phyloP scores from a whole-genome alignment of 2,113 vertebrate genomes.

The Boulengeromyrus knoepffleri region DNA sequence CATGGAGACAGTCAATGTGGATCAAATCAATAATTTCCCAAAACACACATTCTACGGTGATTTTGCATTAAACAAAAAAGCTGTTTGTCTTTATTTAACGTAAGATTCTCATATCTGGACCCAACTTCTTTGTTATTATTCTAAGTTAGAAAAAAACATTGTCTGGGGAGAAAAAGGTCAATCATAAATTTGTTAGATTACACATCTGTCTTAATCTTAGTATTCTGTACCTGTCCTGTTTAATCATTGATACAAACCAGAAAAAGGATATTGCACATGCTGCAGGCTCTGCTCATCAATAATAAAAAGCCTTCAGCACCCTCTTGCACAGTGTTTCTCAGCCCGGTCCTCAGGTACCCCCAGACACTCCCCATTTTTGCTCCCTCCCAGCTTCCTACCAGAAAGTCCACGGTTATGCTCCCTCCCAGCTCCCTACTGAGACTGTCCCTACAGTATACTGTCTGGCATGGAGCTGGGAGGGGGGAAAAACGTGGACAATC shows the following conservation, averaged over 20 bases:
- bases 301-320: neutral
- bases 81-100: neutral
- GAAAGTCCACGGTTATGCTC: neutral
- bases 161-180: too few species aligned
- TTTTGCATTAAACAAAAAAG: neutral
- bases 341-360: neutral
- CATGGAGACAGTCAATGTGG: neutral
- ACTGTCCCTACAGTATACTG: neutral
- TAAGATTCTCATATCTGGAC: neutral
- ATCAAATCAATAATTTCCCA: neutral
- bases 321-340: neutral
- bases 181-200: neutral
- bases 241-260: neutral
- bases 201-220: neutral
- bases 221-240: neutral
- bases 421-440: neutral
- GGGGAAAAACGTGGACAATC: neutral
- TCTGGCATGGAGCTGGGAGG: neutral
- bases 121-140: neutral
- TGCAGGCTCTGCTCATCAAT: neutral
- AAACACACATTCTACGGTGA: neutral
- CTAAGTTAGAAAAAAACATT: neutral
- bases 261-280: neutral
- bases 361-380: neutral
- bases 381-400: neutral